Conservation (phyloP, 2,797 vertebrate species). For the Crenichthys baileyi region DNA sequence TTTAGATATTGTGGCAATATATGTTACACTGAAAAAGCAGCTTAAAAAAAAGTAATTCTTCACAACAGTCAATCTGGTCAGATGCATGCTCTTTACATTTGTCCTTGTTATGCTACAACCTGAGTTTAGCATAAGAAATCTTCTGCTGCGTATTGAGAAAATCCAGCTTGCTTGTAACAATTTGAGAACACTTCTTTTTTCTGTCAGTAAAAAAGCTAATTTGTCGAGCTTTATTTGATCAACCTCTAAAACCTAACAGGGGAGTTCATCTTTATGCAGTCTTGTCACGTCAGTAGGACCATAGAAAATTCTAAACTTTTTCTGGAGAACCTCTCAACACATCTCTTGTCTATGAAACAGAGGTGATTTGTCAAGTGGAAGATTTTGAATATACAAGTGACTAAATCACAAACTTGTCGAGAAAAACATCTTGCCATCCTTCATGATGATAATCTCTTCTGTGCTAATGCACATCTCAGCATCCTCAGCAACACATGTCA, state of each 20-base stretch:
- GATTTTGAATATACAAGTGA: constrained; percentile 61
- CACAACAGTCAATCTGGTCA: neutral
- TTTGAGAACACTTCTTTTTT: neutral
- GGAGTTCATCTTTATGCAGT: constrained; percentile 11
- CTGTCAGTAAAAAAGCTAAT: neutral
- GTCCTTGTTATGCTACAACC: neutral
- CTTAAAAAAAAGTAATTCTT: neutral
- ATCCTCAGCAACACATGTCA: constrained; percentile 91
- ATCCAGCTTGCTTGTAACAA: neutral
- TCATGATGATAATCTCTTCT: constrained; percentile 92
- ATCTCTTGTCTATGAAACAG: constrained; percentile 58
- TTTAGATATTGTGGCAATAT: no score
- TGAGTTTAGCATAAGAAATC: neutral
- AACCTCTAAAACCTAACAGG: constrained; percentile 3
- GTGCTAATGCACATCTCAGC: constrained; percentile 96
- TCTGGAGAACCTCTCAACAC: constrained; percentile 42
- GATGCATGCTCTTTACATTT: neutral
- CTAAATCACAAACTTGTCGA: constrained; percentile 61
- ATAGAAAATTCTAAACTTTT: constrained; percentile 44
- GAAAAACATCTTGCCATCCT: constrained; percentile 81
- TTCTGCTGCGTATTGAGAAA: neutral
- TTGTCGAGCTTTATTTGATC: constrained; percentile 19
- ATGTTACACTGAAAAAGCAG: neutral
- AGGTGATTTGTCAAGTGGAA: constrained; percentile 66
- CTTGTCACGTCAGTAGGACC: constrained; percentile 12